A percentile compares a stretch with the other conserved stretches of the same genome.
Conservation (phyloP, 2,113 vertebrate species). For the Sclerurus mexicanus region DNA sequence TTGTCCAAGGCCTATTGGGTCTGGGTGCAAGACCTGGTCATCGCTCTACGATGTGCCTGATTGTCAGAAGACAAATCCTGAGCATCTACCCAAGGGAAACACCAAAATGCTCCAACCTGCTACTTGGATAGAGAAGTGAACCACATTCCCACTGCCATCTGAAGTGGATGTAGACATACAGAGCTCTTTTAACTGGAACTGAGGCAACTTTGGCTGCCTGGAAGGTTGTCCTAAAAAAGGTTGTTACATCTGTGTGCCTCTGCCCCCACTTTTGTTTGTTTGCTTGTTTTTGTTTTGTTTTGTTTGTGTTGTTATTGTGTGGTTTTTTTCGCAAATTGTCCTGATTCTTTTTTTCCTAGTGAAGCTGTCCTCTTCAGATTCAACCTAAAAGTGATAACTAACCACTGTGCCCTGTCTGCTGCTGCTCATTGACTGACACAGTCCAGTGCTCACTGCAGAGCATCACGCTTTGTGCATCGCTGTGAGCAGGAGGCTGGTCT, state of each 20-base stretch:
- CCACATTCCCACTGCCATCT: not conserved
- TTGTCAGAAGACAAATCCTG: not conserved
- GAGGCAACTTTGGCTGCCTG: not conserved
- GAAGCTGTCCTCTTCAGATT: not conserved
- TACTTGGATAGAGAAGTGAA: not conserved
- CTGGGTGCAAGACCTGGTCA: not conserved
- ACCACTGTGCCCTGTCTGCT: not conserved
- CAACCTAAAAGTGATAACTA: not conserved
- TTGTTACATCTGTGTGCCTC: not conserved
- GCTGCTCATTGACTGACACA: not conserved
- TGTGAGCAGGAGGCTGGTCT: not conserved
- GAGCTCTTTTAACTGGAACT: not conserved
- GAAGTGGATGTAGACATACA: fast-evolving
- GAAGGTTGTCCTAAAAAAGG: not conserved
- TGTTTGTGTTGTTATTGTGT: too few species aligned
- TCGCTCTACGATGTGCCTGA: not conserved
- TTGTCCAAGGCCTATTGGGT: not conserved
- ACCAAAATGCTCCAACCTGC: not conserved
- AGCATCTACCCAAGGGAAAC: not conserved
- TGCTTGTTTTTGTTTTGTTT: too few species aligned
- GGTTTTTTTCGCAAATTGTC: not conserved
- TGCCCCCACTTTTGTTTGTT: not conserved
- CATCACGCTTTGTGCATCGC: fast-evolving
- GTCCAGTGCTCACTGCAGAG: not conserved
- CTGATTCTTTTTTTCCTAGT: not conserved